Evolutionary conservation across 2,797 vertebrate genomes (phyloP).

Genomic region (Enteromius radiatus): DNA sequence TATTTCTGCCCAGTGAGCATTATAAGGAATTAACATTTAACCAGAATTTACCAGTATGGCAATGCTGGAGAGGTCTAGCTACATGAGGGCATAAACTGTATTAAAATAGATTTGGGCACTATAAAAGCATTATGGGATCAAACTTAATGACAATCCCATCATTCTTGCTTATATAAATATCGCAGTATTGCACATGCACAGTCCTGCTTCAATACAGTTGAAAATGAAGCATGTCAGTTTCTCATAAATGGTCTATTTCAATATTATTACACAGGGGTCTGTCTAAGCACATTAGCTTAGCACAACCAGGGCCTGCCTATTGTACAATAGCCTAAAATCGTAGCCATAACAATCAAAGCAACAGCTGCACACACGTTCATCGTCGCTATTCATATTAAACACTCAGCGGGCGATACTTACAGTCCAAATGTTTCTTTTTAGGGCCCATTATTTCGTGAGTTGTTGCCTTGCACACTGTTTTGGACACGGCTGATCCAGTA

Average conservation of each 20-base stretch:
- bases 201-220: neutral
- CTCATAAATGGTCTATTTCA: slow-evolving; percentile 2
- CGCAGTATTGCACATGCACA: neutral
- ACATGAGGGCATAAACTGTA: slow-evolving; percentile 6
- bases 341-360: slow-evolving; percentile 39
- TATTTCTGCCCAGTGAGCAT: neutral
- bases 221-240: neutral
- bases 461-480: slow-evolving; percentile 92
- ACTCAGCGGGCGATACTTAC: slow-evolving; percentile 79
- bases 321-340: slow-evolving; percentile 42
- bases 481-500: slow-evolving; percentile 90
- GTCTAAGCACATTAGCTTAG: slow-evolving; percentile 50
- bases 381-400: neutral
- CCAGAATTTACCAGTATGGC: neutral
- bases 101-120: neutral
- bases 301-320: slow-evolving; percentile 48
- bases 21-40: neutral
- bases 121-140: neutral
- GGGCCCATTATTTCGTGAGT: slow-evolving; percentile 91
- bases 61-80: neutral
- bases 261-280: neutral
- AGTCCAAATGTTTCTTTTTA: slow-evolving; percentile 92
- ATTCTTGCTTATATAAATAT: neutral
- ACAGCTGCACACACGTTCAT: slow-evolving; percentile 25
- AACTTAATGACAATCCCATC: neutral